Evolutionary conservation across 2,797 vertebrate genomes (phyloP).

Genomic region (Gymnodraco acuticeps): DNA sequence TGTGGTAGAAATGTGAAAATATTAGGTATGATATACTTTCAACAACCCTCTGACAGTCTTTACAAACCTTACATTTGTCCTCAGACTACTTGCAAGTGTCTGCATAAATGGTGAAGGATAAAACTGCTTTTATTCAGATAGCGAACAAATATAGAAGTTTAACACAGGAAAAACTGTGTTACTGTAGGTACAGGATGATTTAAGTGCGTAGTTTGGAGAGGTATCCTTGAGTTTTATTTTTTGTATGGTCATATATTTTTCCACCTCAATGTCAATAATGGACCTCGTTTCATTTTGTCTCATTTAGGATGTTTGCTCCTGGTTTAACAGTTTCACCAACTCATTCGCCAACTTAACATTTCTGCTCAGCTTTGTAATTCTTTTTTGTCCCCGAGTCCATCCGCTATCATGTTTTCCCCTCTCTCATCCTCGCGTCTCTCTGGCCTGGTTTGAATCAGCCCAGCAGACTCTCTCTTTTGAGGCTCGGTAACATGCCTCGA

Average conservation of each 20-base stretch:
- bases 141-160: not conserved
- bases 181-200: not conserved
- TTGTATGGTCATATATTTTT: not conserved
- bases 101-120: not conserved
- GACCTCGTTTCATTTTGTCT: not conserved
- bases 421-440: slow-evolving; percentile 48
- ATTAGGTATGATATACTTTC: not conserved
- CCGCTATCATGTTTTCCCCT: slow-evolving; percentile 38
- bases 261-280: not conserved
- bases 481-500: slow-evolving; percentile 80
- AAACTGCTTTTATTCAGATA: not conserved
- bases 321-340: slow-evolving; percentile 7
- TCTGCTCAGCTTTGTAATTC: slow-evolving; percentile 26
- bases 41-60: not conserved
- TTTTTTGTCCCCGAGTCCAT: slow-evolving; percentile 44
- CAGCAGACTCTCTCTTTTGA: slow-evolving; percentile 72
- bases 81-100: not conserved
- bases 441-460: slow-evolving; percentile 79
- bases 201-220: not conserved
- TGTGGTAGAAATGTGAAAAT: not conserved
- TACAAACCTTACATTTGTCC: not conserved
- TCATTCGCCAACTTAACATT: not conserved
- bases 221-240: not conserved
- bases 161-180: not conserved
- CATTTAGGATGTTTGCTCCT: not conserved